Evolutionary conservation across 2,888 invertebrate species (phyloP), one percentile per base, ranked within the genome.

Genomic region (Emmelina monodactyla): DNA sequence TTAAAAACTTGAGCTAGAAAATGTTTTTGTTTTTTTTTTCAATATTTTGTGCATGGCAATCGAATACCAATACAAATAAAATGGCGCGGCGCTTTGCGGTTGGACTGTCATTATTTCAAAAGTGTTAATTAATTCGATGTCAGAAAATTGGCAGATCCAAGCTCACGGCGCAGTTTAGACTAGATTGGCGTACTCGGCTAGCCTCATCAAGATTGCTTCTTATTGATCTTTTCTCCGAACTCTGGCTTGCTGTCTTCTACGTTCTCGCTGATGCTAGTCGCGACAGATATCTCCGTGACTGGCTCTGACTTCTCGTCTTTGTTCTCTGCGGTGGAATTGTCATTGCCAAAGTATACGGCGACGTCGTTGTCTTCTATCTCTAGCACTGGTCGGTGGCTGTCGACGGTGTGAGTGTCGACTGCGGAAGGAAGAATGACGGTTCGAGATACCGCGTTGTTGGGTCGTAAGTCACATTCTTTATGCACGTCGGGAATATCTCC

Each of bases 351-450:
- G 51, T 80, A 86, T 16, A 86, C 62, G 0, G 85, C 85, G 1
- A 85, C 83, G 34, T 84, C 84, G 34, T 83, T 83, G 16, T 84
- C 81, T 34, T 82, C 80, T 3, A 82, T 57, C 4, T 83, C 69
- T 10, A 69, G 61, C 0, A 80, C 59, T 1, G 66, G 49, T 15
- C 54, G 46, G 1, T 52, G 52, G 22, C 53, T 63, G 1, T 62
- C 61, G 1, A 58, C 43, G 1, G 67, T 49, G 2, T 9, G 15
- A 11, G 14, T 5, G 2, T 43, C 55, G 3, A 68, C 65, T 0
- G 82, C 59, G 0, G 80, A 64, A 0, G 82, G 68, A 9, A n/a
- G 3, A 0, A 75, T 56, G 0, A 81, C 66, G 1, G 67, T 63
- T 36, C 70, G 76, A 11, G 62, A 70, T 0, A 79, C 50, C 0